phyloP scores from a whole-genome alignment of 2,113 vertebrate species.

The Sinosuthora webbiana region DNA sequence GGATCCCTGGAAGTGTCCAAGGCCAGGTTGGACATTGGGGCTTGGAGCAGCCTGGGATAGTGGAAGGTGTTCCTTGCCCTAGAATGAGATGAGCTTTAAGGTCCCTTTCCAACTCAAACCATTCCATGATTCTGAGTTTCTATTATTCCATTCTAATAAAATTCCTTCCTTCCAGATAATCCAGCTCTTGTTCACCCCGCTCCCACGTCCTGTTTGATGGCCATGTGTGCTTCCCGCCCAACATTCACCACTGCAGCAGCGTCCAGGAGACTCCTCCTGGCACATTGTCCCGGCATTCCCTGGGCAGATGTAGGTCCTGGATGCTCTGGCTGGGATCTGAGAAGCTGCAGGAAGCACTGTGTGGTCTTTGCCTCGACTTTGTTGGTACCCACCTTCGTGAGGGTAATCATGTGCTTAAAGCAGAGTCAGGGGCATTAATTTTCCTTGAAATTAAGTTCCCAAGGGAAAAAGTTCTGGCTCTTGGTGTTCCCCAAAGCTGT shows the following conservation, averaged over 20 bases:
- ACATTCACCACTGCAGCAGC: rapidly evolving
- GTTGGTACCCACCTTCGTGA: not conserved
- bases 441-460: not conserved
- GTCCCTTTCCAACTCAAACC: not conserved
- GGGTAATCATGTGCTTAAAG: rapidly evolving
- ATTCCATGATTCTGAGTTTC: not conserved
- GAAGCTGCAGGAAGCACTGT: not conserved
- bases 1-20: not conserved
- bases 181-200: not conserved
- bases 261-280: not conserved
- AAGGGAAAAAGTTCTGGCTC: not conserved
- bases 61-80: not conserved
- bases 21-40: rapidly evolving
- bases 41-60: rapidly evolving
- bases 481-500: not conserved
- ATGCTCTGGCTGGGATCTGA: not conserved
- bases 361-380: not conserved
- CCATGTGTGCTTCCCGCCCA: not conserved
- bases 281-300: not conserved
- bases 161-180: not conserved
- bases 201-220: not conserved
- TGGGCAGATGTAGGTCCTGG: not conserved
- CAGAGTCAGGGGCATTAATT: not conserved
- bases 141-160: not conserved
- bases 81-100: not conserved